A percentile compares a stretch with the other conserved stretches of the same genome.
These are phyloP conservation scores for Ypsolopha scabrella DNA, from an alignment of 2,888 invertebrate species.

Conservation along the genomic window DNA sequence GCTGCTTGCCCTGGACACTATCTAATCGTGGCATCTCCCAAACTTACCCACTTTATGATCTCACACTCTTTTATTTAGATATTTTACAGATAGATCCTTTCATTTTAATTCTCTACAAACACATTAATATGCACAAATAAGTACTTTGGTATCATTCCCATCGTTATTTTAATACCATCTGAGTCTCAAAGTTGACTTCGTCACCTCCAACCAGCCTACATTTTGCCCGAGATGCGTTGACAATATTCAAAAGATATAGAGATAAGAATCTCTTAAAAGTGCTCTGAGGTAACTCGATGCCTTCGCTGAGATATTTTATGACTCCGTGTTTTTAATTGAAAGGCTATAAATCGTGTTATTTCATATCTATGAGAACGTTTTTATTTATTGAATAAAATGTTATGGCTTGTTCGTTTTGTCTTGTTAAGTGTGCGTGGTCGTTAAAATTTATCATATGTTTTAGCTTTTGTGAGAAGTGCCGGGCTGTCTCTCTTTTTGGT, in stretches of 20 bases:
- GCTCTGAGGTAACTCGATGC: slow-evolving; percentile 57
- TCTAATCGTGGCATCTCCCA: slow-evolving; percentile 57
- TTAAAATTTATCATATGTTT: neutral
- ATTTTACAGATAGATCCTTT: slow-evolving; percentile 60
- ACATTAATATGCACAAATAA: slow-evolving; percentile 64
- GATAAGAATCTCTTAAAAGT: slow-evolving; percentile 55
- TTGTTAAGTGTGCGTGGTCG: neutral
- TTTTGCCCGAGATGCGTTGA: slow-evolving; percentile 47
- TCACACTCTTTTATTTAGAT: slow-evolving; percentile 61
- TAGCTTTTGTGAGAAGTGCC: neutral
- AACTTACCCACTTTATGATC: slow-evolving; percentile 43
- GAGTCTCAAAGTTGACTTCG: slow-evolving; percentile 44
- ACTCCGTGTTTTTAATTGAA: slow-evolving; percentile 2
- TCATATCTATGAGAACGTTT: slow-evolving; percentile 1
- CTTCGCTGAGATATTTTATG: slow-evolving; percentile 48
- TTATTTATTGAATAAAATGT: slow-evolving; percentile 1
- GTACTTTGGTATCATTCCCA: slow-evolving; percentile 60
- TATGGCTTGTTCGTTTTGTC: neutral
- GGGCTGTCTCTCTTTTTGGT: neutral
- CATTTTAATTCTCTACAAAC: slow-evolving; percentile 46
- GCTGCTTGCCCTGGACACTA: slow-evolving; percentile 24
- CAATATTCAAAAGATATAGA: slow-evolving; percentile 56
- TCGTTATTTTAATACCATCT: slow-evolving; percentile 58
- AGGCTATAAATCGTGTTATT: slow-evolving; percentile 2
- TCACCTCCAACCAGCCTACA: slow-evolving; percentile 42